phyloP scores from a whole-genome alignment of 2,113 vertebrate genomes.

The Pardalotus punctatus region DNA sequence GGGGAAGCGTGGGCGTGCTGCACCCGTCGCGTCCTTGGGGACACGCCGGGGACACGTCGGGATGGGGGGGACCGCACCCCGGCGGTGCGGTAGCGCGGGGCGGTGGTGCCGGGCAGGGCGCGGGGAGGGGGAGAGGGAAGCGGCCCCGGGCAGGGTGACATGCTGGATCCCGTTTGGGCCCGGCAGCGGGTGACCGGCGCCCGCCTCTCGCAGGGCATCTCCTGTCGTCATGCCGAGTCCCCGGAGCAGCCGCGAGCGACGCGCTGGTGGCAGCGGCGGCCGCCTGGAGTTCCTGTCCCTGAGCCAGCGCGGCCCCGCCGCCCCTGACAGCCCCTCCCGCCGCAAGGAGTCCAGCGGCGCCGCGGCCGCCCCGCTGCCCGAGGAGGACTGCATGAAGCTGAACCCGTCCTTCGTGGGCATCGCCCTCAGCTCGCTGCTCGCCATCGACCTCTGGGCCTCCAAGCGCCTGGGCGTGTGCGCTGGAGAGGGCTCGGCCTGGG shows the following conservation, averaged over 20 bases:
- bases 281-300: constrained; percentile 86
- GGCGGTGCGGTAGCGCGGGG: not conserved
- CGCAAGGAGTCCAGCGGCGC: constrained; percentile 75
- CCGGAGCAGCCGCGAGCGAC: constrained; percentile 60
- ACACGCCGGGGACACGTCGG: not conserved
- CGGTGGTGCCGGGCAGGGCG: not conserved
- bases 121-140: not conserved
- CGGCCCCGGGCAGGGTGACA: not conserved
- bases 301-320: constrained; percentile 70
- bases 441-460: constrained; percentile 94
- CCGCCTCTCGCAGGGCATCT: not conserved
- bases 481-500: constrained; percentile 89
- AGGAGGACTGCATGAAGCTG: constrained; percentile 90
- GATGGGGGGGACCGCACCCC: no score
- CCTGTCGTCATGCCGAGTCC: constrained; percentile 67
- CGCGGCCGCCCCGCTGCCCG: constrained; percentile 70
- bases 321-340: constrained; percentile 84
- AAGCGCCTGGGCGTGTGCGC: constrained; percentile 94
- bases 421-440: constrained; percentile 90
- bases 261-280: constrained; percentile 61
- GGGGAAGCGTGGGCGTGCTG: not conserved
- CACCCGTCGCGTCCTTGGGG: not conserved
- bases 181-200: not conserved
- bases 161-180: not conserved
- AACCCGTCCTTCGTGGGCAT: constrained; percentile 91